A percentile compares a stretch with the other conserved stretches of the same genome.
phyloP scores from a whole-genome alignment of 2,888 invertebrate species.

The Dolichomitus sp. region DNA sequence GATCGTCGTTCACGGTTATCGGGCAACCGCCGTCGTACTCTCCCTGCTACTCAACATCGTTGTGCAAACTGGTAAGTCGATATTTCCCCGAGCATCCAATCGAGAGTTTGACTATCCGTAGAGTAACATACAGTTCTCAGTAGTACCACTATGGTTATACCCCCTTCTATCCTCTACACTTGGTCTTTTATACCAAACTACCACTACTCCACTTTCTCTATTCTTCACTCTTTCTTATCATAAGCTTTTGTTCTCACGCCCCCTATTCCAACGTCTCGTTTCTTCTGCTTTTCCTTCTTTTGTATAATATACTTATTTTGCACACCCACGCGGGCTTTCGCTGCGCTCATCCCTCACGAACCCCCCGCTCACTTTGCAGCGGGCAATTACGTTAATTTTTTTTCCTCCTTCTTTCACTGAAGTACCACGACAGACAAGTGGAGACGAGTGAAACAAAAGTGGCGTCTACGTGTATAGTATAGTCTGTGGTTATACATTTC shows the following conservation, averaged over 20 bases:
- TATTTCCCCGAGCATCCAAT: conserved; percentile 57
- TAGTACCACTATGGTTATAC: neutral
- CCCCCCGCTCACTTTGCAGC: conserved; percentile 26
- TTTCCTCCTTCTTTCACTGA: neutral
- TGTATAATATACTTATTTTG: conserved; percentile 23
- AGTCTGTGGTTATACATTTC: conserved; percentile 12
- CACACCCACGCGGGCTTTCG: neutral
- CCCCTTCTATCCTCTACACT: neutral
- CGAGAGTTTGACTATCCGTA: conserved; percentile 26
- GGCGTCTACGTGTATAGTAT: conserved; percentile 17
- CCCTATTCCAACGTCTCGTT: neutral
- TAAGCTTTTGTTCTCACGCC: conserved; percentile 3
- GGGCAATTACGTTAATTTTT: conserved; percentile 36
- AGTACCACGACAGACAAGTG: conserved; percentile 6
- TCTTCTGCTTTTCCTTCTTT: conserved; percentile 1
- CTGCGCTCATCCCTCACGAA: conserved; percentile 11
- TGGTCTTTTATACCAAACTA: neutral
- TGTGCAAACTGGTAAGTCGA: conserved; percentile 82
- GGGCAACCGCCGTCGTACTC: conserved; percentile 80
- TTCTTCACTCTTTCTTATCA: neutral
- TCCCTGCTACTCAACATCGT: conserved; percentile 82
- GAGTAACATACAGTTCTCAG: conserved; percentile 4
- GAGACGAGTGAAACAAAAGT: conserved; percentile 29
- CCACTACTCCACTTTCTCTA: neutral
- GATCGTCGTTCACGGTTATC: conserved; percentile 73